phyloP scores from a whole-genome alignment of 2,888 invertebrate species.

The Ptycholaimellus sp. region DNA sequence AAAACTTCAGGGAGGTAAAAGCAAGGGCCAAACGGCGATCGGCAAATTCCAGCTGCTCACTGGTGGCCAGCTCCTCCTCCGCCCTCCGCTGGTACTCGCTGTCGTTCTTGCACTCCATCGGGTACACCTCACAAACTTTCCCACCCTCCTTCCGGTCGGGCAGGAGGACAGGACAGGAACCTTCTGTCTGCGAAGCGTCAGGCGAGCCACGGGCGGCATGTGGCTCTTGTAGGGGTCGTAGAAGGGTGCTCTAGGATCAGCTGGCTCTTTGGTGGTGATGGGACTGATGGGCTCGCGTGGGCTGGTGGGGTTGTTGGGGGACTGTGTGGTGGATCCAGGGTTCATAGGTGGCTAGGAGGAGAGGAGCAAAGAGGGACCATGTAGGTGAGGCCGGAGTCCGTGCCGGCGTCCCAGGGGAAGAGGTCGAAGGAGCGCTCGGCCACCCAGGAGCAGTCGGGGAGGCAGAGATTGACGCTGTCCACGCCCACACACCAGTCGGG shows the following conservation, averaged over 20 bases:
- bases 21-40: constrained; percentile 14
- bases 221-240: constrained; percentile 48
- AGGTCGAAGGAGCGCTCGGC: constrained; percentile 54
- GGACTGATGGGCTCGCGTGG: constrained; percentile 58
- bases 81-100: constrained; percentile 19
- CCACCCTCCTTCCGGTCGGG: not conserved
- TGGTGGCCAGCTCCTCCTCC: constrained; percentile 18
- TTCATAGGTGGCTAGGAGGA: not conserved
- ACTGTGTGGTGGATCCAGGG: constrained; percentile 11
- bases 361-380: constrained; percentile 37
- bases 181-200: constrained; percentile 55
- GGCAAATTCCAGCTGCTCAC: constrained; percentile 24
- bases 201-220: constrained; percentile 64
- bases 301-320: constrained; percentile 46
- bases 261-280: constrained; percentile 51
- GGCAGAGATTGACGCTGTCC: constrained; percentile 59
- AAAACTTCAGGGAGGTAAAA: no score
- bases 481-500: constrained; percentile 97
- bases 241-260: constrained; percentile 64
- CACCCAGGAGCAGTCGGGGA: constrained; percentile 68
- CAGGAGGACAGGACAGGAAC: no score
- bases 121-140: constrained; percentile 7
- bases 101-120: constrained; percentile 14
- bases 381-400: constrained; percentile 69
- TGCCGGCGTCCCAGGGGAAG: constrained; percentile 85